Percentiles rank a stretch among this genome's conserved stretches.
Evolutionary conservation across 2,113 vertebrate species (phyloP).

Genomic region (Prietella phreatophila): DNA sequence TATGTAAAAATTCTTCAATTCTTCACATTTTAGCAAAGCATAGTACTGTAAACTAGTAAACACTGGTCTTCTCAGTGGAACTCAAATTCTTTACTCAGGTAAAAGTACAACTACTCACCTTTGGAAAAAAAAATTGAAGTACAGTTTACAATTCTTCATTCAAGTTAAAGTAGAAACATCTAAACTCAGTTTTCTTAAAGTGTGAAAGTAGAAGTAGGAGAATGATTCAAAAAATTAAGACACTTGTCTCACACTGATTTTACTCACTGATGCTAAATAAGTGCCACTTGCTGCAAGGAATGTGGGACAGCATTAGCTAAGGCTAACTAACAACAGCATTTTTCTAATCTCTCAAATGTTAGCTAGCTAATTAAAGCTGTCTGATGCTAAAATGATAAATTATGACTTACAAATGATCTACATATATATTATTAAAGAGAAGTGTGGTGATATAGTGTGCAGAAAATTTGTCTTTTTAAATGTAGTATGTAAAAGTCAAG

Average conservation of each 20-base stretch:
- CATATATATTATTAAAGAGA: not conserved
- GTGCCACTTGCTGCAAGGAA: not conserved
- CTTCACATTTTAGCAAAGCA: not conserved
- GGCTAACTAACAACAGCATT: not conserved
- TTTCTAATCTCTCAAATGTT: not conserved
- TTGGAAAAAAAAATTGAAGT: too few species aligned
- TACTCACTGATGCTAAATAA: not conserved
- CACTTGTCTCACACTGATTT: not conserved
- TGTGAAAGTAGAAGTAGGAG: not conserved
- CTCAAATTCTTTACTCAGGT: too few species aligned
- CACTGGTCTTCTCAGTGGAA: too few species aligned
- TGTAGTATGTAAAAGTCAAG: not conserved
- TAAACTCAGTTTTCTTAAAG: not conserved
- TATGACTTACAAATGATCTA: not conserved
- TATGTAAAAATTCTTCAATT: too few species aligned
- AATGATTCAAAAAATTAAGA: not conserved
- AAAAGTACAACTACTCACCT: too few species aligned
- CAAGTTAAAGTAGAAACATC: not conserved
- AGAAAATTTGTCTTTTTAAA: not conserved
- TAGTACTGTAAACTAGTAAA: not conserved
- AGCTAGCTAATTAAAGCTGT: too few species aligned
- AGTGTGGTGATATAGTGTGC: not conserved
- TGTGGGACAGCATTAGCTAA: not conserved
- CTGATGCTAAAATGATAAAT: too few species aligned
- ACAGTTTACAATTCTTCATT: too few species aligned